Conservation (phyloP, 2,113 vertebrate species). For the Vidua chalybeata region DNA sequence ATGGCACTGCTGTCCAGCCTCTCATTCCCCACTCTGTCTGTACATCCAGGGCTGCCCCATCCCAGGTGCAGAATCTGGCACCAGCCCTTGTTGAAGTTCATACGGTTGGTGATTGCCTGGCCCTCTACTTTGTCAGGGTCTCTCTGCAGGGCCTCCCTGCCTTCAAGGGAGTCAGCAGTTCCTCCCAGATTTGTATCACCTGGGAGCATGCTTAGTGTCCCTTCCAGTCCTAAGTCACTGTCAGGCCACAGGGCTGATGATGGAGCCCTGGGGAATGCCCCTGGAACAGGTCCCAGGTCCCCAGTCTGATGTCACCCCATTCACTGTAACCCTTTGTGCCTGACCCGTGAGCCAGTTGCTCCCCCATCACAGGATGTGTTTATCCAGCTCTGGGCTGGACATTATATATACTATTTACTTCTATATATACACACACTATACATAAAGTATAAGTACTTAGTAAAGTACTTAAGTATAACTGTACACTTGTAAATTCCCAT, state of each 20-base stretch:
- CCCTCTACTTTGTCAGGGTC: accelerated
- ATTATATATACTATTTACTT: neutral
- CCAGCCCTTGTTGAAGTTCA: neutral
- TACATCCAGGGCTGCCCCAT: neutral
- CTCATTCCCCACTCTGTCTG: neutral
- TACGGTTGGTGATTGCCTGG: accelerated
- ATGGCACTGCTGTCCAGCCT: neutral
- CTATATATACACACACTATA: too few relatives aligned
- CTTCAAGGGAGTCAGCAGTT: neutral
- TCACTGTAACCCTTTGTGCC: neutral
- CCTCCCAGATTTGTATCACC: neutral
- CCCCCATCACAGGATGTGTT: neutral
- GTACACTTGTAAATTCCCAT: neutral
- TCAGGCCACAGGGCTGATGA: neutral
- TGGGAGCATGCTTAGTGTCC: neutral
- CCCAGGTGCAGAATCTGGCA: neutral
- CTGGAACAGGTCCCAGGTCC: too few relatives aligned
- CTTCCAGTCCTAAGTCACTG: neutral
- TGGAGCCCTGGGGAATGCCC: neutral
- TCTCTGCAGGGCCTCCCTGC: neutral
- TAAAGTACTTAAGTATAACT: neutral
- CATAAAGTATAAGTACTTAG: neutral
- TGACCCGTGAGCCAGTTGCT: neutral
- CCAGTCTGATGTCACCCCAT: neutral
- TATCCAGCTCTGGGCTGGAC: neutral